Evolutionary conservation across 2,113 vertebrate species (phyloP), one percentile per base, ranked within the genome.

Genomic region (Chaetodon auriga): DNA sequence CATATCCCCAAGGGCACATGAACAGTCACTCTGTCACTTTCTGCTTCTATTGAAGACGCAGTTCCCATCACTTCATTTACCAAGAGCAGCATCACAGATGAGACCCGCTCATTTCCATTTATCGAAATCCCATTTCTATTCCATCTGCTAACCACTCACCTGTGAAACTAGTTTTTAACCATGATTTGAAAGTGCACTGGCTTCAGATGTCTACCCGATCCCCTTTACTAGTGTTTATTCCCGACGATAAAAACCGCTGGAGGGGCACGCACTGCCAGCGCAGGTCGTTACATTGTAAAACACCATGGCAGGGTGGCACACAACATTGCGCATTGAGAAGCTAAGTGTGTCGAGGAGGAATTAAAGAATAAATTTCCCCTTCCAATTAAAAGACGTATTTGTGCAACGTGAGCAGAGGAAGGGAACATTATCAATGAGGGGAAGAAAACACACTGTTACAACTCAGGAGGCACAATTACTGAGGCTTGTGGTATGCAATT

Each of bases 131-230:
- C 82, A 94, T 95, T 94, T 91, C 87, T 90, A 84, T 94, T 92
- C 92, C 90, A 93, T 95, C 93, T 92, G 90, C 87, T 84, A 92
- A 90, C 93, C 91, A 92, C 91, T 92, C 93, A 94, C 93, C 92
- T 95, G 92, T 95, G 93, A 95, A 95, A 95, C 92, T 94, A 94
- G 93, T 91, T 94, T 95, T 92, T 92, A 95, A 94, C 92, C 89
- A 91, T 73, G 84, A 87, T 84, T 85, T 92, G 80, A 86, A 88
- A 87, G 88, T 41, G 64, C 69, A 13, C 68, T 51, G 75, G 76
- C 85, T 88, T 81, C 45, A 54, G 81, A 84, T 76, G 75, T 88
- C 85, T 81, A 85, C 87, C 66, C 69, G 83, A 82, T 78, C 70
- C 72, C 85, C 66, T 92, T 91, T 91, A 92, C 92, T 93, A 84